These are phyloP conservation scores for Dasypogon diadema DNA, from an alignment of 2,888 invertebrate species.

Conservation along the genomic window DNA sequence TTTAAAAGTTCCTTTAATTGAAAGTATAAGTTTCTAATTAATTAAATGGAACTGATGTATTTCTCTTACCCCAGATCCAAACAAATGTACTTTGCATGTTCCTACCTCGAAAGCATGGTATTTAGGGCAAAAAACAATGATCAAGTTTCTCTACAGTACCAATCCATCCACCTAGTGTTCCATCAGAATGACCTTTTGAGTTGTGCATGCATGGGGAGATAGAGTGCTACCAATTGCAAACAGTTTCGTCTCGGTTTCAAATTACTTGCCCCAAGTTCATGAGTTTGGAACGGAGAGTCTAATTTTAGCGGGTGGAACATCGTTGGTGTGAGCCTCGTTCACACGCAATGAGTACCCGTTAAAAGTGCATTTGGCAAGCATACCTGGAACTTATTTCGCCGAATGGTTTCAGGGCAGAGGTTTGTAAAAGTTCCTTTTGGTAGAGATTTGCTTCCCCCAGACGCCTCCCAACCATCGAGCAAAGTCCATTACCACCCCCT, in stretches of 20 bases:
- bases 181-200: not conserved
- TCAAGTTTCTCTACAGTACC: not conserved
- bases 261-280: slow-evolving; percentile 1
- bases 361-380: not conserved
- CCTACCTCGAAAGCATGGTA: not conserved
- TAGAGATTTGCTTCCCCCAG: not conserved
- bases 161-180: not conserved
- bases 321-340: slow-evolving; percentile 8
- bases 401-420: not conserved
- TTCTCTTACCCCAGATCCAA: not conserved
- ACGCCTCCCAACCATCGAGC: not conserved
- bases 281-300: not conserved
- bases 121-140: slow-evolving; percentile 23
- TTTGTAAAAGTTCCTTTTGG: not conserved
- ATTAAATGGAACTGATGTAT: not conserved
- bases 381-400: slow-evolving; percentile 16
- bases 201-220: not conserved
- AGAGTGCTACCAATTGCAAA: not conserved
- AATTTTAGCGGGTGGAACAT: not conserved
- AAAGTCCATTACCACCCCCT: not conserved
- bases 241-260: slow-evolving; percentile 23
- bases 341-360: slow-evolving; percentile 37
- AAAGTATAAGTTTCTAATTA: slow-evolving; percentile 15
- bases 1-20: slow-evolving; percentile 7
- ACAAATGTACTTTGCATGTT: slow-evolving; percentile 18